Evolutionary conservation across 2,113 vertebrate genomes (phyloP), one percentile per base, ranked within the genome.

Genomic region (Pipra filicauda): DNA sequence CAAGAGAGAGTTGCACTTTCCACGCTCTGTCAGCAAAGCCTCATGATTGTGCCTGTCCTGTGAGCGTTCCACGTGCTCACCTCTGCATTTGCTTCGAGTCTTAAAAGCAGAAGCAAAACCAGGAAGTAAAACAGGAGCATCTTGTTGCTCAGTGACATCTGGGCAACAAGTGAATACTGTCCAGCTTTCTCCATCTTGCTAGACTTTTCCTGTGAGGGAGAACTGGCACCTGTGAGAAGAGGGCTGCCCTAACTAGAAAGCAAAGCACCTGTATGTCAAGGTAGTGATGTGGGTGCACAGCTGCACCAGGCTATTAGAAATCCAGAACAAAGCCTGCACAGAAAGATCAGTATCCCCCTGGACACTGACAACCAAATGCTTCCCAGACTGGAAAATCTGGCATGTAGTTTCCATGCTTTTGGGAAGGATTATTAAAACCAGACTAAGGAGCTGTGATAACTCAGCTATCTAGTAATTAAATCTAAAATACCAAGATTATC

Each of bases 81-180:
- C 86, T 83, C 93, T 57, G 88, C 83, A 35, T 77, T 55, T 54
- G 35, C 55, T 73, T 66, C 9, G 7, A 86, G 55, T 26, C 52
- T 62, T 74, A 93, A 95, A 96, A 96, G 95, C 80, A 93, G 97
- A 97, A 97, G 70, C 7, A 14, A 87, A 95, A 96, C 6, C 11
- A 92, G 89, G 95, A 96, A 95, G 91, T 79, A 83, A 75, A 83
- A 43, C 61, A 89, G 54, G 55, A 93, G 33, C 31, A 70, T 65
- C 16, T 52, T 90, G 75, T 49, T 88, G 52, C 65, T 79, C n/a
- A 78, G 39, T 26, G n/a, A 52, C 30, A 59, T 66, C 64, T 89
- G 30, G 43, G 66, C 51, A 55, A 89, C 52, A 33, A 64, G 72
- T 11, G 89, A 71, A 59, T 11, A 30, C 5, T 85, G n/a, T 19